Percentiles rank a stretch among this genome's conserved stretches.
Conservation (phyloP, 2,888 invertebrate genomes). For the Drosophila emarginata region DNA sequence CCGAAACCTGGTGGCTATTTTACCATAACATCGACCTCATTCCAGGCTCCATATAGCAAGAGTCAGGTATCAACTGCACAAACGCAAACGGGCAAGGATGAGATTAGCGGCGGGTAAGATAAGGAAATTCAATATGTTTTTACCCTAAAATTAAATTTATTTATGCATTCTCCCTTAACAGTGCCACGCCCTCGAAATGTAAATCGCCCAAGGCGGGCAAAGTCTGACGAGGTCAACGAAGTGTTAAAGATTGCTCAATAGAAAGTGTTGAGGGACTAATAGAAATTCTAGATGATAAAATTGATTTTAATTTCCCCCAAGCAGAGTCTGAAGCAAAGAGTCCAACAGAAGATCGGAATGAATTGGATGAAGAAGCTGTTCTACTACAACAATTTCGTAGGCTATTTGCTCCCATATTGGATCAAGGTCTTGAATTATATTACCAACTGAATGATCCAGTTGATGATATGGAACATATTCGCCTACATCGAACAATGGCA, state of each 20-base stretch:
- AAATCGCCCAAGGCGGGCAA: conserved; percentile 80
- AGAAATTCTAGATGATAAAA: conserved; percentile 47
- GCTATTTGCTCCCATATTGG: conserved; percentile 65
- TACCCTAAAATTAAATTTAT: neutral
- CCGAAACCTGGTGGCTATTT: conserved; percentile 93
- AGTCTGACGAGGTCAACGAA: conserved; percentile 83
- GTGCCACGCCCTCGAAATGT: conserved; percentile 77
- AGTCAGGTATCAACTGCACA: conserved; percentile 80
- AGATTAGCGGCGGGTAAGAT: conserved; percentile 67
- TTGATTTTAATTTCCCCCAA: conserved; percentile 66
- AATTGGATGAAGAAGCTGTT: conserved; percentile 33
- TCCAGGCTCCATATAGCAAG: conserved; percentile 82
- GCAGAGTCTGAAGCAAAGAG: conserved; percentile 29
- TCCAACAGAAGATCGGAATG: neutral
- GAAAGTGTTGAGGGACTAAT: conserved; percentile 59
- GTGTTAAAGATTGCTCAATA: conserved; percentile 83
- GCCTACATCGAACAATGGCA: conserved; percentile 72
- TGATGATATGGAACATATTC: conserved; percentile 58
- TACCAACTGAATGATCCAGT: conserved; percentile 65
- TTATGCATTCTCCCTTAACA: conserved; percentile 13
- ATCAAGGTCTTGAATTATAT: conserved; percentile 62
- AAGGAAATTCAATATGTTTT: neutral
- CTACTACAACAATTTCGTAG: conserved; percentile 71
- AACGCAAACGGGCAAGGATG: conserved; percentile 80
- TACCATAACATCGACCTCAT: conserved; percentile 85